Base-by-base conservation (phyloP, 53 echinoderm and acorn worm genomes). In the Pentamera pediparva region DNA sequence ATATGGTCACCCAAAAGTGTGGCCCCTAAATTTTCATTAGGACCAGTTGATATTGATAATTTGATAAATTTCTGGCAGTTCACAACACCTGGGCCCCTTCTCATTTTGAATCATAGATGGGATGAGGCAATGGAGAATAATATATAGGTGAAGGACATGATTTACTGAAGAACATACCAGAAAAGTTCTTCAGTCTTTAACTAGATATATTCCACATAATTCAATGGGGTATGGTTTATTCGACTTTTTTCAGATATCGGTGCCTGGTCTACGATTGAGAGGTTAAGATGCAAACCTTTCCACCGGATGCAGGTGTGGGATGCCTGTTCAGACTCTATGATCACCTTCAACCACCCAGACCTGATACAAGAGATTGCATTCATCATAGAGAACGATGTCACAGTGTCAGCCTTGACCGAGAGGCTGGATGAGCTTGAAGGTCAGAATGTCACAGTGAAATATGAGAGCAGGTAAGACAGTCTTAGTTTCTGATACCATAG, bases 281-380 rank as follows among this genome's bases (percentile, higher is more conserved):
- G 74, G 43, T 73, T 75, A 56, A 19, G 91, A 53, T 84, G 86
- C 4, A 91, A 98, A 40, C 86, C 98, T 12, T 79, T 86, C 33
- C 55, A 85, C 22, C 65, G 90, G 57, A 91, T 98, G 91, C 98
- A 98, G 77, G 91, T 98, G 0, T 98, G 91, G 98, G 98, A 98
- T 76, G 91, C 98, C 1, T 98, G 98, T 65, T 98, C 98, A 10
- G 88, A 98, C 61, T 88, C 98, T 24, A 52, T 92, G 35, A 98
- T 98, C 78, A 65, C 98, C 2, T 91, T 98, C 78, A 84, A 84
- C 67, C 77, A 92, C 35, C 74, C 79, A 28, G 88, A 91, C 50
- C 59, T 84, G 37, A 34, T 76, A 7, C 77, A 81, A 55, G 84
- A 91, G 38, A 55, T 98, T 27, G 98, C 91, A 7, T 91, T 82